phyloP scores from a whole-genome alignment of 2,113 vertebrate species.

The Nycticryphes semicollaris region DNA sequence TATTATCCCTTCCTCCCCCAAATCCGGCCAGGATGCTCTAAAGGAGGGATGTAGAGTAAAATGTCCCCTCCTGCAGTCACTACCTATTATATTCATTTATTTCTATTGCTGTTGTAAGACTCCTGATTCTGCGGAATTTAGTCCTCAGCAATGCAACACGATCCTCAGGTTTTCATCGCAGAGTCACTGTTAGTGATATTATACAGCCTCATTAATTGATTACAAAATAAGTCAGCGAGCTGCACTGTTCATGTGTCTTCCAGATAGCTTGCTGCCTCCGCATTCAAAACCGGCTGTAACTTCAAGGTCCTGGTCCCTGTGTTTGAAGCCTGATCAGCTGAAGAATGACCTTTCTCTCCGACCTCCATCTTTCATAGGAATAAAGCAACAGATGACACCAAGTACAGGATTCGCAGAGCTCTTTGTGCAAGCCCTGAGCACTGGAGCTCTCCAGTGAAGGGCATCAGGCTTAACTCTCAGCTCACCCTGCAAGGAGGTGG shows the following conservation, averaged over 20 bases:
- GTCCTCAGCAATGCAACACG: not conserved
- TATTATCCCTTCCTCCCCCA: not conserved
- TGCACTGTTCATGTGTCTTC: not conserved
- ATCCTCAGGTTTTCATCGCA: not conserved
- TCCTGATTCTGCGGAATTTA: not conserved
- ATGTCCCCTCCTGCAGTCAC: not conserved
- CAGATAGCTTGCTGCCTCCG: not conserved
- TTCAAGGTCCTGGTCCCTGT: not conserved
- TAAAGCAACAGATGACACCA: conserved; percentile 50
- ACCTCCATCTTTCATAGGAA: conserved; percentile 20
- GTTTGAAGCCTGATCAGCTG: not conserved
- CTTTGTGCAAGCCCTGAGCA: conserved; percentile 1
- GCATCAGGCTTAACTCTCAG: conserved; percentile 6
- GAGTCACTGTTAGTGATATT: not conserved
- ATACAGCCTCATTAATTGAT: not conserved
- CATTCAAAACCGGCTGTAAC: not conserved
- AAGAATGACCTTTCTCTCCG: conserved; percentile 2
- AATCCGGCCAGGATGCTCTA: not conserved
- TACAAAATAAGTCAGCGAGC: conserved; percentile 10
- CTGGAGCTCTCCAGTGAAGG: conserved; percentile 11
- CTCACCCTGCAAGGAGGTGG: not conserved
- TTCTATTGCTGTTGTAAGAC: not conserved
- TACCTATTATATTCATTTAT: not conserved
- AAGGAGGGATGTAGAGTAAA: not conserved
- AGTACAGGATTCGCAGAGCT: not conserved